Evolutionary conservation across 1,140 invertebrate species (phyloP), one percentile per base, ranked within the genome.

Genomic region (Lucilia sericata): DNA sequence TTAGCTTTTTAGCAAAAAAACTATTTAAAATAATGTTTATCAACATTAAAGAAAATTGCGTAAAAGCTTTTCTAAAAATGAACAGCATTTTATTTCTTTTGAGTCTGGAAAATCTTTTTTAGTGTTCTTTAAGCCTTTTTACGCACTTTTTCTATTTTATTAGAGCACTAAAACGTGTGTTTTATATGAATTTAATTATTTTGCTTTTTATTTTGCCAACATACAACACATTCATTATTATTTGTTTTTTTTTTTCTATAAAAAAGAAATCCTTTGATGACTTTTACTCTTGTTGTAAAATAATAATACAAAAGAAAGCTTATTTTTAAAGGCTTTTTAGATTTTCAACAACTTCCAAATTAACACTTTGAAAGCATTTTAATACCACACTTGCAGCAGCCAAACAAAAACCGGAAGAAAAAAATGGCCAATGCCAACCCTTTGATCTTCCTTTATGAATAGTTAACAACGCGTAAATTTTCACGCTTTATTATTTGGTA

Each of bases 381-480:
- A 55, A 70, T 25, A 10, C 10, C 14, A 60, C 55, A 60, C 55
- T n/a, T 60, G n/a, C 55, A 60, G 1, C n/a, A 42, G 42, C 7
- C 42, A 42, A 42, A 42, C 42, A 42, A 42, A 42, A 42, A 10
- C 42, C 2, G 10, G 10, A 42, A 60, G 55, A 1, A 70, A 21
- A 21, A 70, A 70, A 25, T 25, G 65, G 65, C 65, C 65, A 70
- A 70, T 70, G 19, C 65, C 25, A 70, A 2, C 19, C 65, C 19
- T 70, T 70, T 70, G 65, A 70, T 70, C 65, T 30, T 30, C 65
- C 25, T 70, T 70, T 70, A 25, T 70, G 65, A 70, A 70, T 70
- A 70, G 65, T 70, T 70, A 70, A 70, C 65, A 70, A 70, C 65
- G 65, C 65, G 65, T 70, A 70, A 70, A 70, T 70, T 70, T 70